Base-by-base conservation (phyloP, 2,888 invertebrate species). In the Labia minor region DNA sequence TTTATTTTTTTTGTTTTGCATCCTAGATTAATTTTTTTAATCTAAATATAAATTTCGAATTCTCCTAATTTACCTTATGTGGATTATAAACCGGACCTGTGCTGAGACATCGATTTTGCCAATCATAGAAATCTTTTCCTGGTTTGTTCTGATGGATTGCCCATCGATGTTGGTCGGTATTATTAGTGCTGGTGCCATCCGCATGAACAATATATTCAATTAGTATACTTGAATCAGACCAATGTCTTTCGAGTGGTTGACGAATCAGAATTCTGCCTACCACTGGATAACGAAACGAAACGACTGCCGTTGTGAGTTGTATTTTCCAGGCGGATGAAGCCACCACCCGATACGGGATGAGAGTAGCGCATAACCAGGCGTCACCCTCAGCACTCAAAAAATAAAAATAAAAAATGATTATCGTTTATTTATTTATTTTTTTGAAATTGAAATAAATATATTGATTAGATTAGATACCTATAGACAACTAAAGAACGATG, bases 51-150 rank as follows among this genome's bases (percentile, higher is more conserved):
- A n/a, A n/a, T n/a, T n/a, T n/a, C n/a, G n/a, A n/a, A n/a, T n/a
- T n/a, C n/a, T n/a, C n/a, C n/a, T n/a, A n/a, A n/a, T n/a, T n/a
- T 72, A 87, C 85, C 71, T 86, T 84, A 72, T 86, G 86, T 0
- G 95, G 95, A 78, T 95, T 90, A 75, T 82, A 90, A n/a, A 86
- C 80, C 0, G 74, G 75, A 3, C 91, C 93, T 0, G 91, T 84
- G 71, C 91, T 91, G 10, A 91, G 78, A 75, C 95, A 94, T 37
- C 95, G 80, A 62, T 82, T 86, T 21, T 89, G 88, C 95, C 94
- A 95, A 77, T 92, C 91, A 77, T 93, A 93, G 78, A 88, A 95
- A 78, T 95, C 95, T 69, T 84, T 85, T 18, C 91, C 92, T 0
- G 93, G 90, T 0, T 89, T 82, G 70, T 83, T 79, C 67, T 85